Base-by-base conservation (phyloP, 2,888 invertebrate genomes). In the Pheosia tremula region DNA sequence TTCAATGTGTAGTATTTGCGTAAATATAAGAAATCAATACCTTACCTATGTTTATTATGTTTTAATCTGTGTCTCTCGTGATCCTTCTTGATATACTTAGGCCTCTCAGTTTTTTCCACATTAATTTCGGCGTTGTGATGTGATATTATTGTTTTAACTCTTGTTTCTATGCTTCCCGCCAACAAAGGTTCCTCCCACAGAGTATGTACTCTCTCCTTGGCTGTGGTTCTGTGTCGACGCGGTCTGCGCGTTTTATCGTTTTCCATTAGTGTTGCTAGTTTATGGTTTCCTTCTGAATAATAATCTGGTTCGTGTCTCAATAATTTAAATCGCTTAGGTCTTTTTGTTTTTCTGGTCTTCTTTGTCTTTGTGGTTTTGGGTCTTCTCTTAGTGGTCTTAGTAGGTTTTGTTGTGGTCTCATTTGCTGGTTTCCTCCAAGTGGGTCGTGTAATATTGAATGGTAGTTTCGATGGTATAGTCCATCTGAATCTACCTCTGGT, bases 111-210 rank as follows among this genome's bases (percentile, higher is more conserved):
- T 5, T 10, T 37, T 36, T 53, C n/a, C 10, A 53, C 53, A 37
- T 53, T 37, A 8, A 53, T 53, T 36, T 36, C 37, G 2, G 53
- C 53, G 5, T 37, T 11, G 11, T 53, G 53, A 8, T 53, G 10
- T 11, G 53, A 37, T 37, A 9, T 53, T 37, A 53, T 53, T 11
- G 53, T 53, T 53, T 53, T 53, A 8, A 53, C 37, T 53, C 37
- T 37, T 37, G 9, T 53, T 53, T 36, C 3, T 8, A 4, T 36
- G 9, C 9, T 5, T 53, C 9, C 37, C 37, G 24, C 24, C 24
- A 24, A 24, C 24, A 24, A 24, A 24, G 24, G 2, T 24, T 53
- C 53, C 9, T 53, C 53, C 53, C 53, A 53, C 37, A 53, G 11
- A 8, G 53, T 53, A 3, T 36, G 13, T 7, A 52, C 11, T 37